Base-by-base conservation (phyloP, 2,888 invertebrate species). In the Papilio protenor region DNA sequence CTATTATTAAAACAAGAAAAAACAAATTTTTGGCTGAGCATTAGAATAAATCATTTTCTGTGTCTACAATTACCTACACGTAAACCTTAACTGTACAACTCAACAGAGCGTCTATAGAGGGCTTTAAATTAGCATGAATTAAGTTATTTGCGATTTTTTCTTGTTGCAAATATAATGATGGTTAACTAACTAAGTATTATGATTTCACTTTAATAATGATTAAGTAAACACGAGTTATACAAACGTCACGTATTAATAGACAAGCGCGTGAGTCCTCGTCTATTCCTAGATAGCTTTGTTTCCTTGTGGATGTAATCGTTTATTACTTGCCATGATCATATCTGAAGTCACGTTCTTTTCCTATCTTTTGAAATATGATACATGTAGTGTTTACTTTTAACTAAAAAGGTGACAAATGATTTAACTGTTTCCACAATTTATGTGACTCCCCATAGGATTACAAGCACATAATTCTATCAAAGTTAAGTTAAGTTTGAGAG, bases 171-270 rank as follows among this genome's bases (percentile, higher is more conserved):
- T 64, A 14, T 33, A 27, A 64, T 16, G 4, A 61, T 61, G 6
- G 5, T 61, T 14, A 55, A 5, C 16, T 49, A 52, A 52, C 52
- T 52, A 18, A 52, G 52, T 52, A 16, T 16, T 18, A 55, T 55
- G 5, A 16, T 23, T 27, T 64, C 18, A 64, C 33, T 33, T 40
- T 18, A 27, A 23, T 14, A 16, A 40, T 27, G 61, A 16, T 64
- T 64, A 64, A 33, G 33, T 33, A 33, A n/a, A 40, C 21, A 27
- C 4, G 1, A 49, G 55, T 72, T 27, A 27, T 64, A 40, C n/a
- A 18, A 76, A 71, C 57, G 23, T 76, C 76, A 76, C 57, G 66
- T 66, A 52, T 66, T 21, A 66, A 75, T 64, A 23, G 33, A 33
- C n/a, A 52, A n/a, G 47, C 64, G 52, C 66, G 66, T 66, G 64